phyloP scores from a whole-genome alignment of 2,797 vertebrate species.

The Sus cebifrons region DNA sequence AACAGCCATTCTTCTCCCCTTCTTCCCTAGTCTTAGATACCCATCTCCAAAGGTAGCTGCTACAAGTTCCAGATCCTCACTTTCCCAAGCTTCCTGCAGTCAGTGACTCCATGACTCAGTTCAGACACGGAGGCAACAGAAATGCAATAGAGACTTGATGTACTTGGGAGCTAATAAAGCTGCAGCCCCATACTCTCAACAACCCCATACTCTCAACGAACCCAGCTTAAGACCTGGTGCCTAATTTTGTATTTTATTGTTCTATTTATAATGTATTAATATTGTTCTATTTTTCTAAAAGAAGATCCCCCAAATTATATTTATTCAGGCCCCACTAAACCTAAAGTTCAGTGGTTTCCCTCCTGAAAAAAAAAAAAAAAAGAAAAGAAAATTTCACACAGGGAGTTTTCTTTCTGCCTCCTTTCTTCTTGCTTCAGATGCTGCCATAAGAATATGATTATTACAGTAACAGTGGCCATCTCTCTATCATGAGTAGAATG shows the following conservation, averaged over 20 bases:
- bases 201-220: not conserved
- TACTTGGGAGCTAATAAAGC: not conserved
- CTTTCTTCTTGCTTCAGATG: not conserved
- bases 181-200: not conserved
- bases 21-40: not conserved
- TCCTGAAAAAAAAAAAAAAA: constrained; percentile 3
- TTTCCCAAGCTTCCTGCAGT: not conserved
- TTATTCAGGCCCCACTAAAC: not conserved
- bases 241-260: not conserved
- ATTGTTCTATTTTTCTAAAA: not conserved
- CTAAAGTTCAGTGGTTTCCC: not conserved
- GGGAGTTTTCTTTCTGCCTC: not conserved
- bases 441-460: not conserved
- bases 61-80: not conserved
- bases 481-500: not conserved
- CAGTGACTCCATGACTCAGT: not conserved
- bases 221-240: not conserved
- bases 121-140: not conserved
- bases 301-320: not conserved
- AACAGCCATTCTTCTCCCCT: not conserved
- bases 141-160: not conserved
- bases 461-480: not conserved
- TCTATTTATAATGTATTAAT: not conserved
- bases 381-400: not conserved
- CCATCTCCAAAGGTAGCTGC: not conserved